phyloP scores from a whole-genome alignment of 2,797 vertebrate species.

The Falco naumanni region DNA sequence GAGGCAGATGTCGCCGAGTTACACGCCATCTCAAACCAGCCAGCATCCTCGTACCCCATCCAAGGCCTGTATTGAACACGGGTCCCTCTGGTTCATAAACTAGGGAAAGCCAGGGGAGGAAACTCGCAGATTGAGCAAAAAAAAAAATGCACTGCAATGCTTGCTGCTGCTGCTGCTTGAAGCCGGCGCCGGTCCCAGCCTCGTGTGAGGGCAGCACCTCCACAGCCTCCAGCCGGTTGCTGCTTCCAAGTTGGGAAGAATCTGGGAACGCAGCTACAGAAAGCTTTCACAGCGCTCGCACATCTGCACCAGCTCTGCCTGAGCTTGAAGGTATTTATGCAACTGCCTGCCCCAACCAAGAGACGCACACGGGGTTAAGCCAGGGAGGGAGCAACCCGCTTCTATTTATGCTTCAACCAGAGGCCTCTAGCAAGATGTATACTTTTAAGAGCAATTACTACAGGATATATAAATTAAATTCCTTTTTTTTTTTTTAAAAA shows the following conservation, averaged over 20 bases:
- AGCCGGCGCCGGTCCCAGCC: neutral
- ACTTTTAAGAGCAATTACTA: neutral
- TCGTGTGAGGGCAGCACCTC: slow-evolving; percentile 30
- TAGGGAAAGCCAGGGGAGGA: neutral
- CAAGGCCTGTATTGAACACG: neutral
- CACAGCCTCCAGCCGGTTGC: slow-evolving; percentile 29
- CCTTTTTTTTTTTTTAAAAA: neutral
- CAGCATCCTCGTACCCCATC: neutral
- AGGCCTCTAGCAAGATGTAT: neutral
- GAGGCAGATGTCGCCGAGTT: neutral
- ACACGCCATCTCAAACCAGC: neutral
- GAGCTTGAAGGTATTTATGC: neutral
- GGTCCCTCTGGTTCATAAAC: neutral
- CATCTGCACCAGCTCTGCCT: slow-evolving; percentile 33
- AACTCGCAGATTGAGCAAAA: slow-evolving; percentile 10
- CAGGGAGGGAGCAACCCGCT: slow-evolving; percentile 6
- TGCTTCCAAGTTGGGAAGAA: slow-evolving; percentile 60
- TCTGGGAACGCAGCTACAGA: slow-evolving; percentile 43
- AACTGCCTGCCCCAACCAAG: neutral
- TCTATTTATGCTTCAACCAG: neutral
- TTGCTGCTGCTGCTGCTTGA: neutral
- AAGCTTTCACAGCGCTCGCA: slow-evolving; percentile 6
- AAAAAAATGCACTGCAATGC: slow-evolving; percentile 6
- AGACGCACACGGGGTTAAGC: neutral
- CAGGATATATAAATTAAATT: neutral